Evolutionary conservation across 2,113 vertebrate genomes (phyloP), one percentile per base, ranked within the genome.

Genomic region (Pampusana beccarii): DNA sequence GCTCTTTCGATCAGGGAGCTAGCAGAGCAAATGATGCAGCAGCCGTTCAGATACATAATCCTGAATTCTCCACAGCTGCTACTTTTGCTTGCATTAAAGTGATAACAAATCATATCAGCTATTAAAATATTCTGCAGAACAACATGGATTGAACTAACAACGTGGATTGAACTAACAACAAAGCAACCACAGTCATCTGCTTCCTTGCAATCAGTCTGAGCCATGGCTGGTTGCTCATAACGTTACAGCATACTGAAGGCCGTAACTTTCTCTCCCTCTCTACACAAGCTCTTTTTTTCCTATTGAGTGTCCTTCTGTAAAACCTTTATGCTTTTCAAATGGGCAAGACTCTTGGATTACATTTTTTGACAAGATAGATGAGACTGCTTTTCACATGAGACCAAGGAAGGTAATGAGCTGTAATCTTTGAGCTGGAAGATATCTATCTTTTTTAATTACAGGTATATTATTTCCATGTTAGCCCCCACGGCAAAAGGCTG

Each of bases 381-480:
- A 95, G 92, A 71, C 28, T 78, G 33, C 74, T 96, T 96, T 94
- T 88, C 92, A 93, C 78, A 79, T 28, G 90, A 96, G 97, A 95
- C 75, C 75, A 33, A 92, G 74, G 92, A 80, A 83, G 91, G 64
- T 94, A 96, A 96, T 95, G 88, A 96, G 86, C 95, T 96, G 90
- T 72, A 96, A 80, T 96, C 81, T 95, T 88, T 18, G 53, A 86
- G 73, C 65, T 88, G 86, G 80, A 95, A 95, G 93, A 91, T 80
- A 96, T 82, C 78, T 95, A 91, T 96, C 91, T 90, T 91, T 97
- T 97, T 92, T 96, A 95, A 96, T 95, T 97, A 93, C 53, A 97
- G 74, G 74, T 67, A 87, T 87, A 71, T 91, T 81, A 87, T 95
- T 96, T 85, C 82, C 93, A 5, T 96, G 80, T 93, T 95, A 94